A percentile compares a stretch with the other conserved stretches of the same genome.
These are phyloP conservation scores for Aphis craccivora DNA, from an alignment of 1,140 invertebrate genomes.

Conservation along the genomic window DNA sequence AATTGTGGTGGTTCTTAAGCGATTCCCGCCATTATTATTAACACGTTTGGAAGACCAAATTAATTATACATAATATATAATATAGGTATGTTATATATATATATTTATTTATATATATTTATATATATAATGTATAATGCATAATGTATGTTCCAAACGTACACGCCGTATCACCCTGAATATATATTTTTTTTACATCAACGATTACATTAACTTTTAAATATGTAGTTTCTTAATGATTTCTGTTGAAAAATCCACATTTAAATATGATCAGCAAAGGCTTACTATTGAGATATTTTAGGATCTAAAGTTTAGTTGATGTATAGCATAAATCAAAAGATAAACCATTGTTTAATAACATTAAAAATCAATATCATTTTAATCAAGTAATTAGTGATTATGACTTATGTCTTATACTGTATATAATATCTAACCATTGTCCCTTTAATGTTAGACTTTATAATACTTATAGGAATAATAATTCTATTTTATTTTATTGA, in stretches of 20 bases:
- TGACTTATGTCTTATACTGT: neutral
- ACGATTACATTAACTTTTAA: too few relatives aligned
- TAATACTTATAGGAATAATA: neutral
- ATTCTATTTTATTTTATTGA: neutral
- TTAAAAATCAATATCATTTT: neutral
- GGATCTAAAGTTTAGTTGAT: too few relatives aligned
- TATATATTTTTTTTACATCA: neutral
- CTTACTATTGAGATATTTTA: neutral
- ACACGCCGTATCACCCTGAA: neutral
- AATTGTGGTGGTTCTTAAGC: neutral
- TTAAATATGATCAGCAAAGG: neutral
- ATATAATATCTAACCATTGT: too few relatives aligned
- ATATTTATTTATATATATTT: too few relatives aligned
- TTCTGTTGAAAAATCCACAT: neutral
- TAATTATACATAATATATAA: too few relatives aligned
- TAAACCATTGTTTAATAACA: neutral
- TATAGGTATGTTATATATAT: too few relatives aligned
- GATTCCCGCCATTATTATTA: neutral
- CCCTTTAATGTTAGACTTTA: neutral
- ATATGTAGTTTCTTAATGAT: neutral
- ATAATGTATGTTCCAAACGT: neutral
- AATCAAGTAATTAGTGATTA: neutral
- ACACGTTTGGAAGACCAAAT: neutral
- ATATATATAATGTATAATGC: too few relatives aligned
- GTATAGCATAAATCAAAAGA: neutral